These are phyloP conservation scores for Nymphalis urticae DNA, from an alignment of 2,888 invertebrate genomes.

Conservation along the genomic window DNA sequence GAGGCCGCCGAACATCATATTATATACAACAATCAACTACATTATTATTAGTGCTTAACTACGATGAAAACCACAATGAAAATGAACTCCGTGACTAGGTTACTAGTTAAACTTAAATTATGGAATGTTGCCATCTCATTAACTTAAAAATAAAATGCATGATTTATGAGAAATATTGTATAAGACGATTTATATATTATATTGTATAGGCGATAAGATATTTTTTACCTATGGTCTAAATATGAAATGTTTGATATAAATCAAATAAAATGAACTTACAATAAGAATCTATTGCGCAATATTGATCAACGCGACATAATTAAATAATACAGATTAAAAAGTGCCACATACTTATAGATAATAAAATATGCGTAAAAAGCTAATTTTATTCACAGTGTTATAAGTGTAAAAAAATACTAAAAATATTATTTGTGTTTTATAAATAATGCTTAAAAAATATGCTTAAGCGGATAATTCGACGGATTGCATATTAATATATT, in stretches of 20 bases:
- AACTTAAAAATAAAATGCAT: conserved; percentile 32
- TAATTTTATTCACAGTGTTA: conserved; percentile 11
- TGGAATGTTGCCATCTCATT: conserved; percentile 48
- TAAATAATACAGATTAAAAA: conserved; percentile 27
- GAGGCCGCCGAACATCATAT: conserved; percentile 53
- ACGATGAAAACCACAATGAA: conserved; percentile 48
- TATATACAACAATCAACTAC: conserved; percentile 50
- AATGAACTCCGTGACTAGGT: conserved; percentile 67
- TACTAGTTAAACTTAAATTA: conserved; percentile 47
- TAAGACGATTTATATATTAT: conserved; percentile 6
- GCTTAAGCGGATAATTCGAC: conserved; percentile 37
- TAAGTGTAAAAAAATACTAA: conserved; percentile 17
- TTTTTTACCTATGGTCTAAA: too few species aligned
- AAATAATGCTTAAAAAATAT: conserved; percentile 15
- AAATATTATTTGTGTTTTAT: conserved; percentile 6
- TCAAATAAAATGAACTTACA: neutral
- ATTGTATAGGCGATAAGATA: conserved; percentile 13
- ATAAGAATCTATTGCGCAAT: neutral
- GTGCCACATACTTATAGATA: conserved; percentile 16
- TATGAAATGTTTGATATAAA: neutral
- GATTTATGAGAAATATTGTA: conserved; percentile 39
- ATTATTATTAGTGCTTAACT: conserved; percentile 53
- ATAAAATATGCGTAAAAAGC: conserved; percentile 11
- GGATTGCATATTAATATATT: conserved; percentile 30
- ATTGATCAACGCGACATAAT: conserved; percentile 21